Evolutionary conservation across 2,113 vertebrate species (phyloP), one percentile per base, ranked within the genome.

Genomic region (Sinocyclocheilus rhinocerous): DNA sequence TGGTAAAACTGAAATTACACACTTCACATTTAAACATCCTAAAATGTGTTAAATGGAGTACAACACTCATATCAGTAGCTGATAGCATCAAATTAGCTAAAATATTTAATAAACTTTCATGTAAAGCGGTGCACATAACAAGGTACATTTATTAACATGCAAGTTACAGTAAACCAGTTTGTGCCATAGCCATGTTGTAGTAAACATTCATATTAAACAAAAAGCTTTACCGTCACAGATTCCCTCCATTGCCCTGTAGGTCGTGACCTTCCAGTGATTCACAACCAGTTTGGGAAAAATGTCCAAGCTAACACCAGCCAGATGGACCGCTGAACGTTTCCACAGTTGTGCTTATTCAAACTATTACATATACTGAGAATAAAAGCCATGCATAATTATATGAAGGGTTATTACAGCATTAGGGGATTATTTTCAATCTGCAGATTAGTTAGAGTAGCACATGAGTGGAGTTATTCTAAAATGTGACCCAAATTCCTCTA

Each of bases 341-440:
- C 26, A 4, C 77, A 61, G 9, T 67, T 24, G 45, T 63, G 86
- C 81, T 11, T 57, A 48, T 57, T 59, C 69, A 8, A 48, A 81
- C 63, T 77, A 29, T 29, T 39, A 73, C 9, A 59, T 61, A 29
- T 42, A 8, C 11, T 20, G 39, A 65, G 42, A 84, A 59, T 67
- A 84, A 45, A 75, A 70, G 52, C 52, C 20, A 36, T n/a, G 13
- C 36, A 59, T 86, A 65, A 88, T 65, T 78, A 84, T 24, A 61
- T 67, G 50, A 85, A 50, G 39, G 36, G 61, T 55, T 52, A 88
- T 75, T 81, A 84, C 22, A 4, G 13, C 72, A 81, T 84, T 76
- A 84, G 16, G 13, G 33, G 78, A 63, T 86, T 82, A 72, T 36
- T 73, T 36, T 33, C 16, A 61, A 80, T 86, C 48, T 57, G 65